A percentile compares a stretch with the other conserved stretches of the same genome.
These are phyloP conservation scores for Tragelaphus strepsiceros DNA, from an alignment of 2,113 vertebrate species.

Conservation along the genomic window DNA sequence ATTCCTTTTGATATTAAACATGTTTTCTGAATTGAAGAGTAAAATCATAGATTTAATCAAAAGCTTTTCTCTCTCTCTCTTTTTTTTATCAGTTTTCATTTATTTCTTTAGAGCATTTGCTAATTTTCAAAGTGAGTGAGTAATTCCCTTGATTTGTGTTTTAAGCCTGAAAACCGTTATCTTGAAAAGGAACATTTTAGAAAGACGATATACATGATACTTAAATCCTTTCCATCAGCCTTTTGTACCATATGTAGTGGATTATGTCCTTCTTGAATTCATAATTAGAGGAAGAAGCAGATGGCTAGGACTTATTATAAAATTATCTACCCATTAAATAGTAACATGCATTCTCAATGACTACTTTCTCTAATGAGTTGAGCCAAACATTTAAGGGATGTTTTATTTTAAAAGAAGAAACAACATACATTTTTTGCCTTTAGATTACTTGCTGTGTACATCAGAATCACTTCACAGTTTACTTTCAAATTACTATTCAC, in stretches of 20 bases:
- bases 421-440: not conserved
- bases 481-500: not conserved
- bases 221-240: not conserved
- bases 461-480: constrained; percentile 1
- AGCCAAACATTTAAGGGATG: not conserved
- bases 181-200: not conserved
- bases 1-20: not conserved
- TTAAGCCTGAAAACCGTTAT: not conserved
- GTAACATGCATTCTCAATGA: constrained; percentile 31
- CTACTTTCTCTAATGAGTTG: not conserved
- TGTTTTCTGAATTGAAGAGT: not conserved
- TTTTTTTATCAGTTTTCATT: not conserved
- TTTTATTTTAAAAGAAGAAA: not conserved
- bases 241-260: not conserved
- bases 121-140: not conserved
- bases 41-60: not conserved
- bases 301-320: constrained; percentile 48
- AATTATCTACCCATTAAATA: constrained; percentile 50
- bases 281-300: constrained; percentile 59
- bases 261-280: constrained; percentile 63
- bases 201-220: not conserved
- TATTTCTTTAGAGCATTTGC: not conserved
- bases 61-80: not conserved
- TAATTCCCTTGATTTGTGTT: not conserved
- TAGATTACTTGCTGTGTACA: not conserved